A percentile compares a stretch with the other conserved stretches of the same genome.
These are phyloP conservation scores for Oasisia sp. DNA, from an alignment of 2,888 invertebrate species.

Conservation along the genomic window DNA sequence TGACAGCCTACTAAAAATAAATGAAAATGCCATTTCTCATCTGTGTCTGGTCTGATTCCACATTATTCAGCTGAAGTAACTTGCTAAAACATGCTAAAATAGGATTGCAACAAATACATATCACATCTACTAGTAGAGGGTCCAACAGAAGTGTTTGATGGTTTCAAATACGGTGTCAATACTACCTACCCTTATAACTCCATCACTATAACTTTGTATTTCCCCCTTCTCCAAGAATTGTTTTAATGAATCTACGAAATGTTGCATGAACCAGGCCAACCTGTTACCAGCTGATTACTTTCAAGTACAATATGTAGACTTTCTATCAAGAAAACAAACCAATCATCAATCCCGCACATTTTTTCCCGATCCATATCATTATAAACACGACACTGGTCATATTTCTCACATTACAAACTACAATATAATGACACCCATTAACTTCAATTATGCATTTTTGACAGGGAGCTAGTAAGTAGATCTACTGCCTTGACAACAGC, in stretches of 20 bases:
- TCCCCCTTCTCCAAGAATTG: not conserved
- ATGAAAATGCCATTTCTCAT: not conserved
- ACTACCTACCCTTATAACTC: no score
- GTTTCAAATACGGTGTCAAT: no score
- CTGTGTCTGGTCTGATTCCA: not conserved
- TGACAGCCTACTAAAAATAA: not conserved
- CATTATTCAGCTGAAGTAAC: no score
- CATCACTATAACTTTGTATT: no score
- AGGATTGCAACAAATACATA: no score
- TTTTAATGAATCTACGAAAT: not conserved
- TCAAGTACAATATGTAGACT: not conserved
- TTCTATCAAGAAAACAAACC: not conserved
- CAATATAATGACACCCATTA: slow-evolving; percentile 13
- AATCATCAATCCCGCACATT: not conserved
- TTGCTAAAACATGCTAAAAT: no score
- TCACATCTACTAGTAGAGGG: no score
- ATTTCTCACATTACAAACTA: not conserved
- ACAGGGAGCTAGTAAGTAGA: not conserved
- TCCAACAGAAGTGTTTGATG: no score
- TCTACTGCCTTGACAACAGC: not conserved
- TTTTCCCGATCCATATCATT: not conserved
- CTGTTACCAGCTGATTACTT: not conserved
- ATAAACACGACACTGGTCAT: not conserved
- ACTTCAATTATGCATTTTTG: not conserved
- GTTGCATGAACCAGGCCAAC: not conserved